Conservation (phyloP, 2,888 invertebrate genomes). For the Lasius platythorax region DNA sequence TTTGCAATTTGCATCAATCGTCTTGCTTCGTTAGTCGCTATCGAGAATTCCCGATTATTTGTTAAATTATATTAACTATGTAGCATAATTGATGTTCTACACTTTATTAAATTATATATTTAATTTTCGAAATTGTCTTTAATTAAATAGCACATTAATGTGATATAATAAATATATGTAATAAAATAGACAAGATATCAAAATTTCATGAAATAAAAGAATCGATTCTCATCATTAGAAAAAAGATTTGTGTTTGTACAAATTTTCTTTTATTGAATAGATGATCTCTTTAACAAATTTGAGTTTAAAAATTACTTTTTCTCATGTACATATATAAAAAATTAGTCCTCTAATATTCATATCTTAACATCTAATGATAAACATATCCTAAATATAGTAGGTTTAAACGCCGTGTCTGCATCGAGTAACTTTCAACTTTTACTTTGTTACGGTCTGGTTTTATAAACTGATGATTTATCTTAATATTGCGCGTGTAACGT, state of each 20-base stretch:
- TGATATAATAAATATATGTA: background rate
- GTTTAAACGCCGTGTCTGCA: background rate
- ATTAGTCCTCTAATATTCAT: background rate
- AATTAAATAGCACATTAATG: background rate
- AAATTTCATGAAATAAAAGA: background rate
- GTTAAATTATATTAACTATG: background rate
- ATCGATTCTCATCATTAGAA: background rate
- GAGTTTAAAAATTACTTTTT: background rate
- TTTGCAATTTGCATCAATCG: background rate
- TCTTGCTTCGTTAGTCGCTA: background rate
- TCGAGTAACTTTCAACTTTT: slow-evolving; percentile 35
- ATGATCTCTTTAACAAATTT: background rate
- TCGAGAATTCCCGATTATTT: background rate
- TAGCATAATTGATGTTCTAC: background rate
- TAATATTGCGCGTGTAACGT: background rate
- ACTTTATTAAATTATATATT: background rate
- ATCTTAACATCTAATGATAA: background rate
- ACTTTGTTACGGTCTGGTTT: slow-evolving; percentile 46
- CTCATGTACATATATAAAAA: background rate
- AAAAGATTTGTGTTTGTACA: background rate
- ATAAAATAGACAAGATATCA: background rate
- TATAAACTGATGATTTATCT: background rate
- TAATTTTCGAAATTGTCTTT: background rate
- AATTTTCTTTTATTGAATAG: background rate
- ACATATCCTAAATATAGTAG: background rate